Evolutionary conservation across 1,140 invertebrate species (phyloP).

Genomic region (Saxidomus purpurata): DNA sequence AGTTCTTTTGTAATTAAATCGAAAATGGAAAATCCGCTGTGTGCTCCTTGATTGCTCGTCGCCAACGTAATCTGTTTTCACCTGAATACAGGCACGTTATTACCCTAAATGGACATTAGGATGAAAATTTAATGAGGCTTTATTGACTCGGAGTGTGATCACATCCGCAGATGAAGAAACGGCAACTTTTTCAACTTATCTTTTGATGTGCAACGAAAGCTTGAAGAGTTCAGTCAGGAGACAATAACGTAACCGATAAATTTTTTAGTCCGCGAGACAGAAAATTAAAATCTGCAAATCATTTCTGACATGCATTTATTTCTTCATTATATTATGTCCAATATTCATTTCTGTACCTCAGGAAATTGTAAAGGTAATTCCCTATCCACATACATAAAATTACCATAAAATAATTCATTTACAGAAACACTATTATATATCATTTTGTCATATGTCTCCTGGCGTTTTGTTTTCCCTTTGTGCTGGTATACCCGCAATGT

Average conservation of each 20-base stretch:
- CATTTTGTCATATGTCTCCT: no score
- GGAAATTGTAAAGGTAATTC: no score
- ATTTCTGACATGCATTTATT: conserved; percentile 32
- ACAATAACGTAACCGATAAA: neutral
- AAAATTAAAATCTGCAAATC: conserved; percentile 9
- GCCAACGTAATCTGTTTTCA: conserved; percentile 38
- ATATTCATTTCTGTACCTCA: no score
- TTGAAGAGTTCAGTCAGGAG: conserved; percentile 29
- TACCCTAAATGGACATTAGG: conserved; percentile 45
- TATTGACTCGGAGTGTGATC: conserved; percentile 13
- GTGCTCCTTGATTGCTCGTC: neutral
- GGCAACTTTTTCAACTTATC: neutral
- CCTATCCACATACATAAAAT: no score
- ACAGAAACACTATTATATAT: no score
- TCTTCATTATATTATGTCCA: no score
- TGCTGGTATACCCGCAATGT: no score
- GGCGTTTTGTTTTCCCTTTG: no score
- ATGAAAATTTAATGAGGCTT: conserved; percentile 43
- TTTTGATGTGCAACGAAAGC: neutral
- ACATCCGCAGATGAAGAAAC: neutral
- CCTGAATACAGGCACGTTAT: conserved; percentile 15
- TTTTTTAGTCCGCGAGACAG: neutral
- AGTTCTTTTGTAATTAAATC: conserved; percentile 22
- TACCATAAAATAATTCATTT: no score
- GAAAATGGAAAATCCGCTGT: neutral